Base-by-base conservation (phyloP, 2,113 vertebrate genomes). In the Platichthys flesus region DNA sequence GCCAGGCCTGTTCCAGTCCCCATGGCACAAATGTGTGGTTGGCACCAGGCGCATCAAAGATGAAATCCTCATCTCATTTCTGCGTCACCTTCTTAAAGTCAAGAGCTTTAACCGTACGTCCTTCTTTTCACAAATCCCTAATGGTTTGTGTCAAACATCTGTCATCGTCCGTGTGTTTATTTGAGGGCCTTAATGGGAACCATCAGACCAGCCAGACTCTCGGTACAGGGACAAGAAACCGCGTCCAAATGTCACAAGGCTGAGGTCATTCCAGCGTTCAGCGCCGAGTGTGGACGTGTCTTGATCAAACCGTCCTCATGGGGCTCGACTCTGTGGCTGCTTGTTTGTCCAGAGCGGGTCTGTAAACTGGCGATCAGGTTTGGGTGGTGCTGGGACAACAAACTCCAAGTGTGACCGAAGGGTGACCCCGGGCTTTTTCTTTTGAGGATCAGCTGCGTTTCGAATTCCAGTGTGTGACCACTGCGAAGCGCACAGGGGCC, bases 381-480 rank as follows among this genome's bases (percentile, higher is more conserved):
- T 71, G 79, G 68, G 62, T 64, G 83, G 9, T 85, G 89, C 86
- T 92, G 80, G 73, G 86, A 86, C 90, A 93, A 92, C 89, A 90
- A 86, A 85, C 71, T 70, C 51, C 18, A 61, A 77, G 62, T 66
- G 58, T 93, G 92, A 91, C 91, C 92, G 78, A 35, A 47, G 74
- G 5, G 7, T 93, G 92, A 94, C 89, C 91, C 67, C 49, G 7
- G 20, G 16, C 47, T 37, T 81, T 31, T 71, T 70, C 78, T 85
- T 80, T 82, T 58, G 62, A 71, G 52, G 62, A 74, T 85, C 82
- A 88, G 79, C 79, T 81, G 79, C 82, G 26, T 77, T 66, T 84
- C 62, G 73, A 78, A 85, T 82, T 47, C 68, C 40, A 45, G 68
- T 82, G 67, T 63, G 71, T 28, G 67, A 14, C 15, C 73, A 37